Evolutionary conservation across 2,797 vertebrate genomes (phyloP).

Genomic region (Mallotus villosus): DNA sequence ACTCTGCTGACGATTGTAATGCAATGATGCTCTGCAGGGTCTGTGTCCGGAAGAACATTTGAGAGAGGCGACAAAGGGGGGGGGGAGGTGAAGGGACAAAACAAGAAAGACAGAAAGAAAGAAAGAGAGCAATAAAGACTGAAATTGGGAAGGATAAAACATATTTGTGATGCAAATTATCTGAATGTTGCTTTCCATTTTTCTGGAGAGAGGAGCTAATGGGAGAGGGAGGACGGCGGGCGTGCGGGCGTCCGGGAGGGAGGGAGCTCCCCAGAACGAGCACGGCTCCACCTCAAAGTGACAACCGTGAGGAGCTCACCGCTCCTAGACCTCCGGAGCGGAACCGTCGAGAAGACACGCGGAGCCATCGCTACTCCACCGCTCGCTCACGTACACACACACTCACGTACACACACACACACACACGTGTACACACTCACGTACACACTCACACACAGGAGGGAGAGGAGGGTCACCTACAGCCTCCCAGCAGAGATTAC

Average conservation of each 20-base stretch:
- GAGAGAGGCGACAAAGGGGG: conserved; percentile 2
- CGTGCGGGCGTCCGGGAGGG: conserved; percentile 58
- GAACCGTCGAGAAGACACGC: conserved; percentile 66
- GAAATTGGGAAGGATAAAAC: conserved; percentile 54
- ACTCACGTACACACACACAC: conserved; percentile 5
- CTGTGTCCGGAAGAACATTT: conserved; percentile 59
- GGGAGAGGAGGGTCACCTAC: conserved; percentile 68
- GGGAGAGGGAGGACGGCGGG: conserved; percentile 32
- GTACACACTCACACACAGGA: conserved; percentile 15
- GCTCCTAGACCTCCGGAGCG: conserved; percentile 67
- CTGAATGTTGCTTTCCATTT: conserved; percentile 48
- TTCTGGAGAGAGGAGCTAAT: conserved; percentile 72
- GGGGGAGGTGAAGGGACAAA: conserved; percentile 41
- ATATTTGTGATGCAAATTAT: conserved; percentile 65
- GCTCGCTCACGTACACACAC: conserved; percentile 9
- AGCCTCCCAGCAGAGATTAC: conserved; percentile 62
- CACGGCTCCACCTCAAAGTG: conserved; percentile 73
- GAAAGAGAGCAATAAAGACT: conserved; percentile 28
- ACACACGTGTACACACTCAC: conserved; percentile 12
- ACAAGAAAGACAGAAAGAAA: conserved; percentile 39
- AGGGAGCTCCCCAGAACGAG: conserved; percentile 63
- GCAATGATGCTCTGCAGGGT: conserved; percentile 76
- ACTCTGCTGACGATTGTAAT: conserved; percentile 85
- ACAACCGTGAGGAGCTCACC: conserved; percentile 77
- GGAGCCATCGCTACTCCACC: conserved; percentile 39